phyloP scores from a whole-genome alignment of 2,797 vertebrate species.

The Diceros bicornis region DNA sequence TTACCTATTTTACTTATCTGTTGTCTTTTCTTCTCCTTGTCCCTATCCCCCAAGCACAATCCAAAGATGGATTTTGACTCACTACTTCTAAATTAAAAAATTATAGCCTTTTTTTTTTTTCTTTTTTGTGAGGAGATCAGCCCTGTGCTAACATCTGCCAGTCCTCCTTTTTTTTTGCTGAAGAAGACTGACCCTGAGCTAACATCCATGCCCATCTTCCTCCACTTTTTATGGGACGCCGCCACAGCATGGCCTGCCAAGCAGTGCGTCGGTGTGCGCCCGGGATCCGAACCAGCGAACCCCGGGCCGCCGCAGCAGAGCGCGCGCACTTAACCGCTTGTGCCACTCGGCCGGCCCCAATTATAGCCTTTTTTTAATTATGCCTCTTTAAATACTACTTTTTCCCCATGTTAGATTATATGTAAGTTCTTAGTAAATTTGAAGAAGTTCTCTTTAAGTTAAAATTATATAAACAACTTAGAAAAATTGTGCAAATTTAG shows the following conservation, averaged over 20 bases:
- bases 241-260: too few relatives aligned
- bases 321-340: too few relatives aligned
- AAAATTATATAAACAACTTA: constrained; percentile 10
- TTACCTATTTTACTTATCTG: constrained; percentile 30
- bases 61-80: constrained; percentile 24
- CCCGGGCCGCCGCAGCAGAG: too few relatives aligned
- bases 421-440: constrained; percentile 25
- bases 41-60: neutral
- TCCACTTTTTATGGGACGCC: too few relatives aligned
- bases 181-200: too few relatives aligned
- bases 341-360: too few relatives aligned
- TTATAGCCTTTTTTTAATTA: constrained; percentile 19
- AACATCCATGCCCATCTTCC: too few relatives aligned
- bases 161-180: too few relatives aligned
- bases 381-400: constrained; percentile 22
- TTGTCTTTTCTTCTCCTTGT: neutral
- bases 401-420: neutral
- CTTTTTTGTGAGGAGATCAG: too few relatives aligned
- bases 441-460: constrained; percentile 9
- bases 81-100: constrained; percentile 33
- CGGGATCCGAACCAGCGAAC: too few relatives aligned
- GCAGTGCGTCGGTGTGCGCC: too few relatives aligned
- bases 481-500: constrained; percentile 18
- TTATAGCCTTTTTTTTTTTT: neutral
- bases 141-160: too few relatives aligned